Conservation (phyloP, 2,113 vertebrate genomes). For the Galeopterus variegatus region DNA sequence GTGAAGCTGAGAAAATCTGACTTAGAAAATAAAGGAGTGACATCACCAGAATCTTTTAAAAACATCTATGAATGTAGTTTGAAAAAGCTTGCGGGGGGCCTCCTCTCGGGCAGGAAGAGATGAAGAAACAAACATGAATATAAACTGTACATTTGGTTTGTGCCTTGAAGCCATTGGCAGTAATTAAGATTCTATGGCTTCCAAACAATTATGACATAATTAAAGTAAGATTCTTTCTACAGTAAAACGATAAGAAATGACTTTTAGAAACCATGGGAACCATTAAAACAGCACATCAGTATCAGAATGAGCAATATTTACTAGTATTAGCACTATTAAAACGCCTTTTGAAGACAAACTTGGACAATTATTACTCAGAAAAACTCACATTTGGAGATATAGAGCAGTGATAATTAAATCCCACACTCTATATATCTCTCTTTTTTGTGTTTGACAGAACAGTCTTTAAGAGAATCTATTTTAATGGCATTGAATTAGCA, state of each 20-base stretch:
- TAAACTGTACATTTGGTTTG: constrained; percentile 85
- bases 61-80: constrained; percentile 64
- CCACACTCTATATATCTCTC: constrained; percentile 87
- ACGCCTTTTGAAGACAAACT: constrained; percentile 92
- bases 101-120: constrained; percentile 81
- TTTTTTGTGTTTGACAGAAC: constrained; percentile 89
- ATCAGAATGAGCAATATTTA: constrained; percentile 93
- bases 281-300: constrained; percentile 90
- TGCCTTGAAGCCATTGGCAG: constrained; percentile 91
- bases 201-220: constrained; percentile 93
- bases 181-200: constrained; percentile 93
- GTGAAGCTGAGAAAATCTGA: constrained; percentile 67
- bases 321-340: constrained; percentile 91
- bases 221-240: constrained; percentile 92
- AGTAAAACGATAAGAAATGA: constrained; percentile 92
- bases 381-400: constrained; percentile 87
- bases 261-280: constrained; percentile 91
- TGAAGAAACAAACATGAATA: constrained; percentile 87
- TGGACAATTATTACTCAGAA: constrained; percentile 90
- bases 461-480: constrained; percentile 90
- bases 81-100: constrained; percentile 69
- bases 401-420: constrained; percentile 92
- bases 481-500: constrained; percentile 90
- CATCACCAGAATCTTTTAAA: constrained; percentile 72
- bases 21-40: constrained; percentile 54